A percentile compares a stretch with the other conserved stretches of the same genome.
These are phyloP conservation scores for Chaetops frenatus DNA, from an alignment of 2,113 vertebrate species.

Conservation along the genomic window DNA sequence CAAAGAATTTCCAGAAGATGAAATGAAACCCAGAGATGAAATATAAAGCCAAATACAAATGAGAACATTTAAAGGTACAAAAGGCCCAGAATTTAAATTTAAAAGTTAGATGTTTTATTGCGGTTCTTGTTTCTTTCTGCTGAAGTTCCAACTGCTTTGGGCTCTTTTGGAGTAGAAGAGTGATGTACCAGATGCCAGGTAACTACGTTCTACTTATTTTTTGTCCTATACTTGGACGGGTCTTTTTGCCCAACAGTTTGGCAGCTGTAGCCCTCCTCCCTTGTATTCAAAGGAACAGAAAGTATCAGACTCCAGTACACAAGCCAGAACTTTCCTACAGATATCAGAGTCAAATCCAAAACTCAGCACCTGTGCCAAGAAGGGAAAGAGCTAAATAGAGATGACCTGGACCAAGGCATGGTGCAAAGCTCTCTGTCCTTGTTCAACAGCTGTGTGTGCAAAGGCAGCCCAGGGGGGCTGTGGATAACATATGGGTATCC, in stretches of 20 bases:
- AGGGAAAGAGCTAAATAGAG: too few relatives aligned
- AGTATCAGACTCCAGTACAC: not conserved
- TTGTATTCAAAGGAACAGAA: not conserved
- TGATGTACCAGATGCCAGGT: not conserved
- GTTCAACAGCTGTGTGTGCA: not conserved
- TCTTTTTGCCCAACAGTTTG: not conserved
- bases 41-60: not conserved
- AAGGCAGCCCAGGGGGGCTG: not conserved
- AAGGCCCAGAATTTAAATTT: not conserved
- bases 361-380: not conserved
- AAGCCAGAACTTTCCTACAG: not conserved
- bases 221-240: not conserved
- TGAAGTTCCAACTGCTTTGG: not conserved
- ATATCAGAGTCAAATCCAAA: not conserved
- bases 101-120: not conserved
- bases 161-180: not conserved
- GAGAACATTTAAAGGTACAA: not conserved
- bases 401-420: not conserved
- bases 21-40: not conserved
- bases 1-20: not conserved
- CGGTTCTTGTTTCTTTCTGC: not conserved
- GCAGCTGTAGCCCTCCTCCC: not conserved
- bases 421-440: not conserved
- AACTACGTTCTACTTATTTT: not conserved
- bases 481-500: rapidly evolving